Percentiles rank a stretch among this genome's conserved stretches.
Conservation (phyloP, 2,888 invertebrate genomes). For the Alloscopus bannaensis region DNA sequence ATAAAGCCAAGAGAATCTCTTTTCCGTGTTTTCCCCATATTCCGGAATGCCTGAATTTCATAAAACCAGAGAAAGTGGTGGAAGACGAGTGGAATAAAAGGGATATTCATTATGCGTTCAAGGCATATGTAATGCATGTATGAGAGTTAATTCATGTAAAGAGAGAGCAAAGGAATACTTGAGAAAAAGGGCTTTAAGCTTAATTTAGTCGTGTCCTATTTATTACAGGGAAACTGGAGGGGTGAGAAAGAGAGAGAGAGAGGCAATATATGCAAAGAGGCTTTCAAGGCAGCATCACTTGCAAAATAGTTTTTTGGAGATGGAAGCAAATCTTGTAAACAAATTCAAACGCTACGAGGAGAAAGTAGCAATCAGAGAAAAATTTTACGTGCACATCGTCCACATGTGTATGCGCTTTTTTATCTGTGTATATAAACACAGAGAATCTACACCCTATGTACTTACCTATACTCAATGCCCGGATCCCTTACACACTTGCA, state of each 20-base stretch:
- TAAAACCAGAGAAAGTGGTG: slow-evolving; percentile 43
- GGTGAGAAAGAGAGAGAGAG: neutral
- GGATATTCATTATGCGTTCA: slow-evolving; percentile 39
- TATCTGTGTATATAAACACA: neutral
- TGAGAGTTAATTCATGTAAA: slow-evolving; percentile 11
- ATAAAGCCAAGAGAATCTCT: slow-evolving; percentile 37
- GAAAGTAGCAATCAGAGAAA: slow-evolving; percentile 24
- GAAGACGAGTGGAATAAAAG: slow-evolving; percentile 24
- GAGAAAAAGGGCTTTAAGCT: slow-evolving; percentile 38
- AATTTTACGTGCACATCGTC: neutral
- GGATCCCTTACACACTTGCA: neutral
- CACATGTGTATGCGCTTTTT: neutral
- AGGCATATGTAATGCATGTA: slow-evolving; percentile 7
- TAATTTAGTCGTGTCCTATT: slow-evolving; percentile 40
- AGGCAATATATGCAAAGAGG: slow-evolving; percentile 4
- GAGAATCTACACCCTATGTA: neutral
- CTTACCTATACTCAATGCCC: neutral
- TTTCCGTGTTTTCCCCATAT: slow-evolving; percentile 1
- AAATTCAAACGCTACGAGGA: slow-evolving; percentile 13
- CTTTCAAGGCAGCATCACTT: neutral
- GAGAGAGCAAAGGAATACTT: slow-evolving; percentile 12
- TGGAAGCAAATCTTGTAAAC: slow-evolving; percentile 18
- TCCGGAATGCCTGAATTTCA: slow-evolving; percentile 38
- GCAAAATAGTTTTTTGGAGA: neutral
- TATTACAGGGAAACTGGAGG: slow-evolving; percentile 11